Evolutionary conservation across 1,140 invertebrate genomes (phyloP).

Genomic region (Sogatella furcifera): DNA sequence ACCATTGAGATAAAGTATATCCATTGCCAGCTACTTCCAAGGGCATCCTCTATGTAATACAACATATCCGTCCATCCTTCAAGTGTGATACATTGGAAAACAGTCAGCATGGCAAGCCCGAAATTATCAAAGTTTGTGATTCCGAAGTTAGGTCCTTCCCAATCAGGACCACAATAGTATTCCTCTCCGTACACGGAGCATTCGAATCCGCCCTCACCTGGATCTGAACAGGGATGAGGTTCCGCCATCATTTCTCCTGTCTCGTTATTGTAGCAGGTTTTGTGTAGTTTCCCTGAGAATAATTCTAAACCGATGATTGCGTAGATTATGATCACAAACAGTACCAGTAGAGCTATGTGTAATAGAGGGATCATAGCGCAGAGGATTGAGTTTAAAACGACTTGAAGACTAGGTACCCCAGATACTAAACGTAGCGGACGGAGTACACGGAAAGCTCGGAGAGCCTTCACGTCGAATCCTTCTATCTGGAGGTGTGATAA

Average conservation of each 20-base stretch:
- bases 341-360: slow-evolving; percentile 96
- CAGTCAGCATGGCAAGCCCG: slow-evolving; percentile 95
- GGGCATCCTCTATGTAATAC: slow-evolving; percentile 92
- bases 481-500: slow-evolving; percentile 83
- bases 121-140: slow-evolving; percentile 99
- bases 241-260: slow-evolving; percentile 66
- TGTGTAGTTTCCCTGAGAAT: slow-evolving; percentile 94
- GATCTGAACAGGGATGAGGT: slow-evolving; percentile 68
- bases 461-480: slow-evolving; percentile 96
- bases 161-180: slow-evolving; percentile 55
- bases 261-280: slow-evolving; percentile 74
- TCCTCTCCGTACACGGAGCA: slow-evolving; percentile 43
- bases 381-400: slow-evolving; percentile 98
- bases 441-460: slow-evolving; percentile 95
- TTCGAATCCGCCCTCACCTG: slow-evolving; percentile 48
- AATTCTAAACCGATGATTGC: slow-evolving; percentile 98
- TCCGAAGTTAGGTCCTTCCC: slow-evolving; percentile 90
- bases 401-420: slow-evolving; percentile 95
- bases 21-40: slow-evolving; percentile 95
- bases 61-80: slow-evolving; percentile 98
- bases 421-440: slow-evolving; percentile 94
- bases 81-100: slow-evolving; percentile 98
- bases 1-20: slow-evolving; percentile 98
- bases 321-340: slow-evolving; percentile 99
- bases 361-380: slow-evolving; percentile 98